Evolutionary conservation across 2,797 vertebrate species (phyloP).

Genomic region (Oreochromis grahami): DNA sequence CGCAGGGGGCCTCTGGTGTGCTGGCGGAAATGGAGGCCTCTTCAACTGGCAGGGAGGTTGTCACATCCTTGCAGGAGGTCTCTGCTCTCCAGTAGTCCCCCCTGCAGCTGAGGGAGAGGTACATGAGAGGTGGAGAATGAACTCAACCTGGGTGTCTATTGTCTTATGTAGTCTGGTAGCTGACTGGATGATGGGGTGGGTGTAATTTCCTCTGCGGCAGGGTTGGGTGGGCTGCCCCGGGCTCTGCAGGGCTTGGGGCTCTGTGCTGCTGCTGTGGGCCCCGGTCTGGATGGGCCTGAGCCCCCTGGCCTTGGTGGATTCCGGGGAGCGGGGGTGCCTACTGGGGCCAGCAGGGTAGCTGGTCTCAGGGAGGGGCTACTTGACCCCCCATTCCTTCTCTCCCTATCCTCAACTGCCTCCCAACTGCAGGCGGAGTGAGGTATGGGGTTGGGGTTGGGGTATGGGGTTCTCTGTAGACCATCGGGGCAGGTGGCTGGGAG

Average conservation of each 20-base stretch:
- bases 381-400: no score
- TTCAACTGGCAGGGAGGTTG: accelerated
- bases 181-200: not conserved
- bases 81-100: not conserved
- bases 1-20: not conserved
- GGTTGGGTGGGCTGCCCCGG: accelerated
- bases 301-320: not conserved
- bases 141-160: not conserved
- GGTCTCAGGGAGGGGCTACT: no score
- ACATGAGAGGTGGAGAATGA: not conserved
- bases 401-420: no score
- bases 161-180: not conserved
- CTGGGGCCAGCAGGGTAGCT: no score
- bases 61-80: not conserved
- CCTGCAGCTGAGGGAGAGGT: not conserved
- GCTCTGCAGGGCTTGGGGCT: not conserved
- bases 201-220: not conserved
- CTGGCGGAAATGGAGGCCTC: not conserved
- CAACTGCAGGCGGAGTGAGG: no score
- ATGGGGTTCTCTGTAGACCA: no score
- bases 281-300: not conserved
- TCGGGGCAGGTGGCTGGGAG: no score
- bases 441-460: no score
- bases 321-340: accelerated
- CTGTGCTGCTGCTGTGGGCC: not conserved